Conservation (phyloP, 2,888 invertebrate species). For the Invenusta paracnida region DNA sequence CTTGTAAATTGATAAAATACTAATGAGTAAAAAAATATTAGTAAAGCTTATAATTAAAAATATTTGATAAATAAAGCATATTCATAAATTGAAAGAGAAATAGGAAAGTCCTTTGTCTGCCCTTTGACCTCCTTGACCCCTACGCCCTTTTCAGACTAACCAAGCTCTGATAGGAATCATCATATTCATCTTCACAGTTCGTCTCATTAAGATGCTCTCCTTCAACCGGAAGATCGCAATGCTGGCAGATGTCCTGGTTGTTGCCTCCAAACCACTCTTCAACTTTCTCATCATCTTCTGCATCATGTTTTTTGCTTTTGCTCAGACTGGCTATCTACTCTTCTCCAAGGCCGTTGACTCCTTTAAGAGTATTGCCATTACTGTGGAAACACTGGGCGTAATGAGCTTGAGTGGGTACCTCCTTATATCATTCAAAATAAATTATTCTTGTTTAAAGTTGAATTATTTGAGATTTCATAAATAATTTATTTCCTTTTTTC, state of each 20-base stretch:
- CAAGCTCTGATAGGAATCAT: conserved; percentile 57
- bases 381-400: conserved; percentile 53
- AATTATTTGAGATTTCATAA: too few species aligned
- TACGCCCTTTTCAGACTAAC: conserved; percentile 48
- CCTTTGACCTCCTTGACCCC: too few species aligned
- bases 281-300: conserved; percentile 57
- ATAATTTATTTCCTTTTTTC: too few species aligned
- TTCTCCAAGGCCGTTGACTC: conserved; percentile 48
- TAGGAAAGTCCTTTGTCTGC: too few species aligned
- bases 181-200: conserved; percentile 58
- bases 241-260: conserved; percentile 53
- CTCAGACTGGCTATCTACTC: conserved; percentile 50
- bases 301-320: conserved; percentile 54
- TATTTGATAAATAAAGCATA: too few species aligned
- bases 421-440: too few species aligned
- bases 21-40: too few species aligned
- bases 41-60: too few species aligned
- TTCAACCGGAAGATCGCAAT: conserved; percentile 58
- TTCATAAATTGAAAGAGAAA: too few species aligned
- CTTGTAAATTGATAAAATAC: too few species aligned
- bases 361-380: conserved; percentile 50
- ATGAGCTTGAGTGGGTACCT: conserved; percentile 56
- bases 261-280: conserved; percentile 52
- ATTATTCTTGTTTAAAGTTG: too few species aligned
- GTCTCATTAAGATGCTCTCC: conserved; percentile 58